These are phyloP conservation scores for Eudyptes chrysolophus DNA, from an alignment of 2,113 vertebrate species.

Conservation along the genomic window DNA sequence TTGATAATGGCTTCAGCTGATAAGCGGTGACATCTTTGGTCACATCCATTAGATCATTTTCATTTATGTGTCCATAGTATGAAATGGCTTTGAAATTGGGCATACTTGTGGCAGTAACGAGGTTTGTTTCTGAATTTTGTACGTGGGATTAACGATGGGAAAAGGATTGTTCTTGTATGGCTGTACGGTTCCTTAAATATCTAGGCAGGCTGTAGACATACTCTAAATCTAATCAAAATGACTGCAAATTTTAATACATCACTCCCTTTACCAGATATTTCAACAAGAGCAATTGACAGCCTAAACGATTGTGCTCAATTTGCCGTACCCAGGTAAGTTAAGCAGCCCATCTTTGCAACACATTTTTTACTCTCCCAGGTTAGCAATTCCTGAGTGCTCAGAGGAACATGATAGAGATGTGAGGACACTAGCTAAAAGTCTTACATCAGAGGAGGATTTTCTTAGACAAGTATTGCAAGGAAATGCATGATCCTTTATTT, in stretches of 20 bases:
- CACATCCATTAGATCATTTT: not conserved
- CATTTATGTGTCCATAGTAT: not conserved
- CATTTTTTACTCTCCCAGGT: not conserved
- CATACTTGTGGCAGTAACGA: not conserved
- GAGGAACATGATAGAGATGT: not conserved
- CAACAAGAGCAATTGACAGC: not conserved
- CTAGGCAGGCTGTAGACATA: not conserved
- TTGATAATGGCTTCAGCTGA: not conserved
- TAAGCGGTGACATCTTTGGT: not conserved
- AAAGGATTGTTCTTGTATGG: not conserved
- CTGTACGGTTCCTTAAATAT: not conserved
- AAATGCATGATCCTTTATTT: not conserved
- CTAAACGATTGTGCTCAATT: not conserved
- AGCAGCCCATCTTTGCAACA: not conserved
- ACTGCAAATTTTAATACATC: not conserved
- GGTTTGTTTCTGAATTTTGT: not conserved
- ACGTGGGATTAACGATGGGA: not conserved
- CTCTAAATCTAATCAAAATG: not conserved
- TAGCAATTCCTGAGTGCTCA: not conserved
- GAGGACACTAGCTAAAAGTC: not conserved
- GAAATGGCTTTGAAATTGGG: not conserved
- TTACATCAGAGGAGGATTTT: not conserved
- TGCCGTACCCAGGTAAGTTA: not conserved
- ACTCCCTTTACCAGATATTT: not conserved
- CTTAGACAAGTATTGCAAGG: not conserved